These are phyloP conservation scores for Mamestra brassicae DNA, from an alignment of 2,888 invertebrate species.

Conservation along the genomic window DNA sequence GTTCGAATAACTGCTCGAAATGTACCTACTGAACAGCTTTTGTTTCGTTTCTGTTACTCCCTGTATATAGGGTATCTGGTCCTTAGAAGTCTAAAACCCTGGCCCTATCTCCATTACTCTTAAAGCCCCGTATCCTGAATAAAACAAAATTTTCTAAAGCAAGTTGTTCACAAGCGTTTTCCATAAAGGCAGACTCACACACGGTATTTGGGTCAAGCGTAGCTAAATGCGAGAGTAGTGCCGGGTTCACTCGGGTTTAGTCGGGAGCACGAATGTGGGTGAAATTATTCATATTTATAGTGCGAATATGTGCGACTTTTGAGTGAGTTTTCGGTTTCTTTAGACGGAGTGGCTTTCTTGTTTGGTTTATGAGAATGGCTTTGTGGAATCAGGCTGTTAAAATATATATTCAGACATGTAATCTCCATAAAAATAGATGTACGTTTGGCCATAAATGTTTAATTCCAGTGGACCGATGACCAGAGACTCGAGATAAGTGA, in stretches of 20 bases:
- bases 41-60: no score
- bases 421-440: no score
- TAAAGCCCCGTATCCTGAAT: conserved; percentile 28
- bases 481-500: no score
- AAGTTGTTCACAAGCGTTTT: conserved; percentile 35
- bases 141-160: conserved; percentile 48
- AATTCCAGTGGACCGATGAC: no score
- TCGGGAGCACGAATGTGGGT: conserved; percentile 21
- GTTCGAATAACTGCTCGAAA: no score
- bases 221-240: conserved; percentile 53
- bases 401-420: not conserved
- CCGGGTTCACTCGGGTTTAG: conserved; percentile 53
- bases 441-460: no score
- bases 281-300: conserved; percentile 59
- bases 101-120: not conserved
- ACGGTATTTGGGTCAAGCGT: conserved; percentile 57
- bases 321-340: conserved; percentile 6
- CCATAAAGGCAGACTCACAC: conserved; percentile 41
- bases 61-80: no score
- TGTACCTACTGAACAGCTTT: no score
- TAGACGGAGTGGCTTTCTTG: not conserved
- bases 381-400: no score
- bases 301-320: conserved; percentile 26
- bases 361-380: not conserved
- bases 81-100: not conserved